Conservation (phyloP, 2,888 invertebrate genomes). For the Ctenicera cuprea region DNA sequence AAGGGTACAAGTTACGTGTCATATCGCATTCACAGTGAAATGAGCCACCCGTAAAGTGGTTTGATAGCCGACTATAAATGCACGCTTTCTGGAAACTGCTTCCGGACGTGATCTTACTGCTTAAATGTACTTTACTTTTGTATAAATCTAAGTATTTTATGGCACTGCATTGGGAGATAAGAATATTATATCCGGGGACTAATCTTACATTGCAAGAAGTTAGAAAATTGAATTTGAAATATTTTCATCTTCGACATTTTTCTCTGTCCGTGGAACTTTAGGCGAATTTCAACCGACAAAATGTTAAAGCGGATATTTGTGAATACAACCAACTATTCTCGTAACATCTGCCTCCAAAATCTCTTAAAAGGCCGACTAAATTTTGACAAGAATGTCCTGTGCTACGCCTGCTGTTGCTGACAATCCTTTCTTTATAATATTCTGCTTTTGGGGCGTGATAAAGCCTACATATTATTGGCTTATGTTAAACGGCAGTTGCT, state of each 20-base stretch:
- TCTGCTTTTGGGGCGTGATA: background rate
- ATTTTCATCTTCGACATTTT: no score
- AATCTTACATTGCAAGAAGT: background rate
- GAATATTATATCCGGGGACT: slow-evolving; percentile 2
- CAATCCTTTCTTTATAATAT: slow-evolving; percentile 14
- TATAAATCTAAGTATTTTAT: slow-evolving; percentile 45
- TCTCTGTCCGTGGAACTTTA: no score
- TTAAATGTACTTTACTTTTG: slow-evolving; percentile 49
- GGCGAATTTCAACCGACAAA: no score
- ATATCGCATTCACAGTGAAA: slow-evolving; percentile 52
- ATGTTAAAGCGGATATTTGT: no score
- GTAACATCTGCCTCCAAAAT: slow-evolving; percentile 8
- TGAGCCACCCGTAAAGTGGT: slow-evolving; percentile 54
- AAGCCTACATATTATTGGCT: no score
- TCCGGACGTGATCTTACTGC: slow-evolving; percentile 48
- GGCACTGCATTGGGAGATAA: slow-evolving; percentile 35
- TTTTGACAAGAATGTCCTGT: slow-evolving; percentile 18
- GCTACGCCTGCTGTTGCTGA: slow-evolving; percentile 17
- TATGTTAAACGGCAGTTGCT: no score
- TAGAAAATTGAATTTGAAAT: background rate
- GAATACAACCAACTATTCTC: background rate
- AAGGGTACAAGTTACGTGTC: slow-evolving; percentile 44
- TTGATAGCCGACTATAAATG: slow-evolving; percentile 55
- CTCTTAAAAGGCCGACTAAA: slow-evolving; percentile 5
- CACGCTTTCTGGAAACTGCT: slow-evolving; percentile 51